phyloP scores from a whole-genome alignment of 2,797 vertebrate genomes.

The Cirrhinus mrigala region DNA sequence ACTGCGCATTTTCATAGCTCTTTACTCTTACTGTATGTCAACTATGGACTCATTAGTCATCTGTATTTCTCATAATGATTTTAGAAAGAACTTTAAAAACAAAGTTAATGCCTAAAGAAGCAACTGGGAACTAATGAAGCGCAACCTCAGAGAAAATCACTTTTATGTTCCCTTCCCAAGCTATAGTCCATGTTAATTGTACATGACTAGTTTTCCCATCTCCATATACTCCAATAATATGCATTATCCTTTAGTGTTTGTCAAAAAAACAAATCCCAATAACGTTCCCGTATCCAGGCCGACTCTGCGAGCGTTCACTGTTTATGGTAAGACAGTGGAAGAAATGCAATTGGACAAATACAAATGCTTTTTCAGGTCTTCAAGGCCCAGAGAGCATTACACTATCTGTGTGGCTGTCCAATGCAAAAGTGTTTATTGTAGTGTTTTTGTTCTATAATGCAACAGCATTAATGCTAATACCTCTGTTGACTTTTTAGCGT shows the following conservation, averaged over 20 bases:
- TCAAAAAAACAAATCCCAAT: neutral
- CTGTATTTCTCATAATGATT: neutral
- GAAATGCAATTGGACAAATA: slow-evolving; percentile 81
- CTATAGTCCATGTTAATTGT: neutral
- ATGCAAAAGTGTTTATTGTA: neutral
- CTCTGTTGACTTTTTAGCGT: slow-evolving; percentile 22
- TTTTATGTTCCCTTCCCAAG: neutral
- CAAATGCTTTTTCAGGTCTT: slow-evolving; percentile 69
- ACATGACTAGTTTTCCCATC: neutral
- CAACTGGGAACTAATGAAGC: neutral
- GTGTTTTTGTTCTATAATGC: slow-evolving; percentile 9
- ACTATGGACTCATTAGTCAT: neutral
- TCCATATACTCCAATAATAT: neutral
- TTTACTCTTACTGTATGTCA: neutral
- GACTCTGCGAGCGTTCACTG: slow-evolving; percentile 54
- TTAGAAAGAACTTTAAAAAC: neutral
- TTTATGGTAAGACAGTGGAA: slow-evolving; percentile 72
- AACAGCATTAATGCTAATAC: slow-evolving; percentile 32
- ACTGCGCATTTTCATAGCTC: neutral
- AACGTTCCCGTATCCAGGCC: neutral
- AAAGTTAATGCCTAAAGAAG: neutral
- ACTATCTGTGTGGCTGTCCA: neutral
- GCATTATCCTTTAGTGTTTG: neutral
- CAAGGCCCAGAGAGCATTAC: slow-evolving; percentile 58
- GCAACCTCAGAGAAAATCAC: neutral